phyloP scores from a whole-genome alignment of 2,113 vertebrate species.

The Pelvicachromis taeniatus region DNA sequence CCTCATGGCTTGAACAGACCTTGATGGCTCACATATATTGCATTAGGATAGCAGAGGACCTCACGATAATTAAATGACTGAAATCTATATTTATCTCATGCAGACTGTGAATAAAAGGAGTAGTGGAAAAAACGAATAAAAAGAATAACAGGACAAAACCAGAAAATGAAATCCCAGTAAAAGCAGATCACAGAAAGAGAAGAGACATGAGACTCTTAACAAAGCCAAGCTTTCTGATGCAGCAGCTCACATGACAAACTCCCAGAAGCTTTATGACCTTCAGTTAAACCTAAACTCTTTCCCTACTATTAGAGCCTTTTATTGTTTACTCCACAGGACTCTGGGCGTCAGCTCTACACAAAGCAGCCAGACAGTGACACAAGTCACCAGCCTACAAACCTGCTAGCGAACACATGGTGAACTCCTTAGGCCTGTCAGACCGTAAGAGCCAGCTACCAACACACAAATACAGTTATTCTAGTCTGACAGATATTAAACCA shows the following conservation, averaged over 20 bases:
- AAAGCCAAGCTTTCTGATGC: slow-evolving; percentile 17
- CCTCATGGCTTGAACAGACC: neutral
- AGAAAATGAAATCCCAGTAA: neutral
- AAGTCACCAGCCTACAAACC: neutral
- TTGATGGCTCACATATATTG: neutral
- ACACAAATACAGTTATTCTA: neutral
- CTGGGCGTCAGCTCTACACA: neutral
- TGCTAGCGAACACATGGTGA: neutral
- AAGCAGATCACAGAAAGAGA: neutral
- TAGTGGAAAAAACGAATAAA: neutral
- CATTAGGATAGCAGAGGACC: neutral
- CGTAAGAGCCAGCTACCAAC: neutral
- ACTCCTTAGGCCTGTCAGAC: neutral
- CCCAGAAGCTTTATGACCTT: slow-evolving; percentile 17
- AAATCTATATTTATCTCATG: neutral
- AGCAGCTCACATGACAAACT: slow-evolving; percentile 36
- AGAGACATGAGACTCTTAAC: neutral
- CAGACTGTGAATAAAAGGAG: neutral
- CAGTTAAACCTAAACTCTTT: slow-evolving; percentile 11
- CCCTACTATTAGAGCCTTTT: neutral
- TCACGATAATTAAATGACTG: neutral
- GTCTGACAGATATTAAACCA: neutral
- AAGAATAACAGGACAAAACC: neutral
- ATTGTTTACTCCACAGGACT: slow-evolving; percentile 3
- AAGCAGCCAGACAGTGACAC: neutral